Base-by-base conservation (phyloP, 1,140 invertebrate genomes). In the Solen grandis region DNA sequence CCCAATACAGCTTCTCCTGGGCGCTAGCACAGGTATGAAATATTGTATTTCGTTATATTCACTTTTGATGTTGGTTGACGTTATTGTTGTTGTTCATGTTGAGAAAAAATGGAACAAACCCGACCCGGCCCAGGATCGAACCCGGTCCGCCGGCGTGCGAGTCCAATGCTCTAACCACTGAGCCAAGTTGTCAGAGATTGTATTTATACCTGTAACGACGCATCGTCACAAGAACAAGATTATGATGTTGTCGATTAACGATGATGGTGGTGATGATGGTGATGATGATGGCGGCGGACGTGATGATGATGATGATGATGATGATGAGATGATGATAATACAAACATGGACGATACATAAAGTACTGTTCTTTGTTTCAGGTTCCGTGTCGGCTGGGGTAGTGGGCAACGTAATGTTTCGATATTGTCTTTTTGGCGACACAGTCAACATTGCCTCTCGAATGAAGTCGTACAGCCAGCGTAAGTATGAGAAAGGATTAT, bases 351-450 rank as follows among this genome's bases (percentile, higher is more conserved):
- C 10, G 25, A 27, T 14, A 57, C 25, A 14, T 8, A 13, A n/a
- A 16, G 19, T 3, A 3, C 2, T 29, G 59, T 5, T 19, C 29
- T 3, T 16, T 46, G 8, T 46, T 46, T 46, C 59, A 73, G 70
- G 70, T 25, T 73, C 70, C 1, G 70, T 73, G 16, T 73, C 70
- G 1, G 70, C 70, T 46, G 70, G 70, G 16, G 55, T 73, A 3
- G 57, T 73, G 1, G 70, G 70, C 0, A 60, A 22, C 1, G 36
- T 73, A 3, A 73, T 73, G 70, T 29, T 59, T 22, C 33, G 55
- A 22, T 73, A 73, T 35, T 73, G 70, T 62, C 29, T 73, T 33
- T 73, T 73, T 60, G 70, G 70, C 19, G 70, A 73, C 36, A 57
- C 70, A 1, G 70, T 73, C 0, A 73, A 73, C 52, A 73, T 31